phyloP scores from a whole-genome alignment of 2,113 vertebrate genomes.

The Macroglossus sobrinus region DNA sequence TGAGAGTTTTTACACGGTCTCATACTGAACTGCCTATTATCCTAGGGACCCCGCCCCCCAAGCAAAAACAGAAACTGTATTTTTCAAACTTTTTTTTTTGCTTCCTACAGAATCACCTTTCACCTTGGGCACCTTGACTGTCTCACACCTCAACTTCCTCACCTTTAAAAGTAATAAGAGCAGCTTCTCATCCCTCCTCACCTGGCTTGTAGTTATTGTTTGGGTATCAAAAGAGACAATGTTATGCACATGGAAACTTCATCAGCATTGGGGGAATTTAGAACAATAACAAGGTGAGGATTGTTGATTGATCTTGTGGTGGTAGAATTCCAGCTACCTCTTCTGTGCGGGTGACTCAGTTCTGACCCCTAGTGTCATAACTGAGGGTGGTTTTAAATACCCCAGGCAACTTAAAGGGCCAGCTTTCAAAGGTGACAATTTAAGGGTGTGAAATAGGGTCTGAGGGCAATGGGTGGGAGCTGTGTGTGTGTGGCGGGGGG shows the following conservation, averaged over 20 bases:
- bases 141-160: background rate
- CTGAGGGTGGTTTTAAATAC: slow-evolving; percentile 17
- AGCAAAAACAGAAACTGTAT: background rate
- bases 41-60: background rate
- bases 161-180: background rate
- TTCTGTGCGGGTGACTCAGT: background rate
- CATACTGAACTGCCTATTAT: background rate
- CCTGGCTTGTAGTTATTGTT: background rate
- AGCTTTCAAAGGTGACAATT: background rate
- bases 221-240: background rate
- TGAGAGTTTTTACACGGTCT: background rate
- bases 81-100: background rate
- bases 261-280: background rate
- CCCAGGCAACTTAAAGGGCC: background rate
- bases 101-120: background rate
- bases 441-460: background rate
- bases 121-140: background rate
- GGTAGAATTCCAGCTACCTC: background rate
- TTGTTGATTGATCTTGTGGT: background rate
- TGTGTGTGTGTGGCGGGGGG: background rate
- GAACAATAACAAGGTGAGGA: background rate
- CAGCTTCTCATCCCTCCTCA: background rate
- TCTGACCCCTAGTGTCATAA: background rate
- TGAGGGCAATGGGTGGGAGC: background rate
- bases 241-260: background rate